Conservation (phyloP, 2,888 invertebrate genomes). For the Drosophila pseudotakahashii region DNA sequence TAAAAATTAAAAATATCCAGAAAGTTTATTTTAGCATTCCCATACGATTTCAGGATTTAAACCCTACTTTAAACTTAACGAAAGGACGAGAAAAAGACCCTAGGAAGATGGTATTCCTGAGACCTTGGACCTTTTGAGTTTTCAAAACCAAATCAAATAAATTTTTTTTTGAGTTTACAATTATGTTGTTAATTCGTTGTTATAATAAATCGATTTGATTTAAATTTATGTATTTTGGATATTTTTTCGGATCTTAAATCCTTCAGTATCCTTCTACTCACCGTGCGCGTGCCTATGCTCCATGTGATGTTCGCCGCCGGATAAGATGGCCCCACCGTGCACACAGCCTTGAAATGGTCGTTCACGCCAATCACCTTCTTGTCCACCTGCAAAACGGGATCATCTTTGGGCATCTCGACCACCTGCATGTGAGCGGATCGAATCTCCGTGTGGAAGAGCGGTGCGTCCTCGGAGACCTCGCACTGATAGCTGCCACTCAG, state of each 20-base stretch:
- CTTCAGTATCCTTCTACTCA: conserved; percentile 70
- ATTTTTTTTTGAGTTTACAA: too few species aligned
- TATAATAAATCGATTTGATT: too few species aligned
- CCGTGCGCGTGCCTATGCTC: conserved; percentile 86
- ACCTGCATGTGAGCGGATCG: conserved; percentile 86
- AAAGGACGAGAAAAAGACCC: too few species aligned
- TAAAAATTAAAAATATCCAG: too few species aligned
- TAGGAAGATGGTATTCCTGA: too few species aligned
- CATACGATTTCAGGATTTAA: too few species aligned
- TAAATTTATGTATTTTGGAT: too few species aligned
- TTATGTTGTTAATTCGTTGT: too few species aligned
- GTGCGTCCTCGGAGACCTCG: conserved; percentile 87
- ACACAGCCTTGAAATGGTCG: conserved; percentile 85
- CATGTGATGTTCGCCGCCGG: conserved; percentile 86
- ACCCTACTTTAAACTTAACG: too few species aligned
- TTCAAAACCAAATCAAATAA: too few species aligned
- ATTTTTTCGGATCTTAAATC: background rate
- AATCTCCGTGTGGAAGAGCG: conserved; percentile 86
- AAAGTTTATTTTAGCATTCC: too few species aligned
- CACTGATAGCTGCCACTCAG: conserved; percentile 86
- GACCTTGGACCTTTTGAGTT: too few species aligned
- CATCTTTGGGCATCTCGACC: conserved; percentile 86
- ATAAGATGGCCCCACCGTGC: conserved; percentile 86
- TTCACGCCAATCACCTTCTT: conserved; percentile 85
- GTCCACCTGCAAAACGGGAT: conserved; percentile 85